Percentiles rank a stretch among this genome's conserved stretches.
phyloP scores from a whole-genome alignment of 1,140 invertebrate species.

The Nasonia giraulti region DNA sequence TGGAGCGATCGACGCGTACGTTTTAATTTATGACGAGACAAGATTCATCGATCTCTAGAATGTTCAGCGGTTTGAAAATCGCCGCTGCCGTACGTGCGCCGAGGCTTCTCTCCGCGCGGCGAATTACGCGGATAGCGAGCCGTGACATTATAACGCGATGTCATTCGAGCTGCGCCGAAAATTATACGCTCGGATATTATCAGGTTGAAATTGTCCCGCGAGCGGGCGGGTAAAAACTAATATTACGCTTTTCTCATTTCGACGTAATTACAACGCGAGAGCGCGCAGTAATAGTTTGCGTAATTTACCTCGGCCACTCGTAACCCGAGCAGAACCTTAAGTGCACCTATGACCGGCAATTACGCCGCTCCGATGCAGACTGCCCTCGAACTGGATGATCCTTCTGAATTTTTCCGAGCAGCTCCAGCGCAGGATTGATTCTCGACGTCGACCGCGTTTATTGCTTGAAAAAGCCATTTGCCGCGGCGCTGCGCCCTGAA shows the following conservation, averaged over 20 bases:
- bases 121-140: too few species aligned
- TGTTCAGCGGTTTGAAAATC: too few species aligned
- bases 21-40: background rate
- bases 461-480: background rate
- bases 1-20: background rate
- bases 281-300: constrained; percentile 4
- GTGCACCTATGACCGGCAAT: too few species aligned
- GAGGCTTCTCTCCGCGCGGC: too few species aligned
- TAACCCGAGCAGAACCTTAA: constrained; percentile 22
- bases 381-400: background rate
- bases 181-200: background rate
- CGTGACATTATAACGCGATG: background rate
- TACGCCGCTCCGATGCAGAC: background rate
- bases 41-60: too few species aligned
- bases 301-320: constrained; percentile 25
- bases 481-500: background rate
- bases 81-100: too few species aligned
- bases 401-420: background rate
- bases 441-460: background rate
- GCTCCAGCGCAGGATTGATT: too few species aligned
- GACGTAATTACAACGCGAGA: constrained; percentile 35
- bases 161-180: constrained; percentile 9
- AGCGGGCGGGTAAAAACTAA: constrained; percentile 28
- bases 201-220: constrained; percentile 17
- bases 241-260: constrained; percentile 48